Evolutionary conservation across 2,888 invertebrate species (phyloP), one percentile per base, ranked within the genome.

Genomic region (Parnassius smintheus): DNA sequence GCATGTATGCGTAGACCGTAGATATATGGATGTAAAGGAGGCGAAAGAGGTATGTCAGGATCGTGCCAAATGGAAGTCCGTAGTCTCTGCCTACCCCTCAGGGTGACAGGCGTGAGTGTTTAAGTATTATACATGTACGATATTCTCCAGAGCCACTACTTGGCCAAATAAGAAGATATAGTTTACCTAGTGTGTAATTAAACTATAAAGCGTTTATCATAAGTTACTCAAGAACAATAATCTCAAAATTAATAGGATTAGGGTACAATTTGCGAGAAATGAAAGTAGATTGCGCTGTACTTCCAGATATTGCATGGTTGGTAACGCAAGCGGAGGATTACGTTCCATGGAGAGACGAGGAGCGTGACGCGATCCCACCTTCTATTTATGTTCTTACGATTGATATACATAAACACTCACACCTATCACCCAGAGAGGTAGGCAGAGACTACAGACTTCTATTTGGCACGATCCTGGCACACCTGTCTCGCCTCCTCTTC

Each of bases 301-400:
- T 45, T 45, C 25, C 0, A 51, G 46, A 51, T 51, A 61, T 56
- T 56, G 51, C 58, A 59, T n/a, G 58, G 51, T 13, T 51, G 45
- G 51, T 61, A 56, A 56, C 56, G 56, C 41, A 52, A 50, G 60
- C 44, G 53, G 54, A 22, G 51, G 61, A 61, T 61, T 61, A 51
- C 54, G 46, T 54, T 48, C n/a, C 44, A 7, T 44, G 12, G 46
- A 46, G 46, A 7, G 48, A n/a, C 12, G 50, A n/a, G 49, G 55
- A 58, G 18, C 25, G 50, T 11, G 57, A 57, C 59, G 53, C 46
- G 42, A 46, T 46, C 12, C 10, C 9, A 13, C 25, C 41, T 13
- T 9, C 42, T 2, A 7, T 18, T 60, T 55, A 54, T 49, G 49
- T 54, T 48, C 48, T n/a, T n/a, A n/a, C n/a, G n/a, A n/a, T n/a